Evolutionary conservation across 2,888 invertebrate species (phyloP), one percentile per base, ranked within the genome.

Genomic region (Conops quadrifasciatus): DNA sequence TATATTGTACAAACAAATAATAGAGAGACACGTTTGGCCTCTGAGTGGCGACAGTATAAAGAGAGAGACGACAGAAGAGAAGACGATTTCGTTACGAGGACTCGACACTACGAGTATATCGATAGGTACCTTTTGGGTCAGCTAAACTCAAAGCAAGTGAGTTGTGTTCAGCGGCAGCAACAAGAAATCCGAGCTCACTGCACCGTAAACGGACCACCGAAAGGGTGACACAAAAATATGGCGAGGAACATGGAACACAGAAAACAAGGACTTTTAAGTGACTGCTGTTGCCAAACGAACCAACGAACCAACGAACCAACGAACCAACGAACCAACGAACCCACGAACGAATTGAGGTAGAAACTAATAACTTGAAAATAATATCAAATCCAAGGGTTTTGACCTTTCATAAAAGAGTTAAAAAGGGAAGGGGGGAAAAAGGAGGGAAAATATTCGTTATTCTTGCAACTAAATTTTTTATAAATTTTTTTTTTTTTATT

Each of bases 351-450:
- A 58, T 53, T 67, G 71, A 67, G 49, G 69, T 62, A 47, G 62
- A 71, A 73, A 73, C 71, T 65, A 71, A 73, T 71, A 68, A 65
- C 65, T 67, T 71, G 73, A 59, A 69, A 73, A 45, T 59, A 69
- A 73, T 73, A 73, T 51, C 51, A 62, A 51, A 4, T 5, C 19
- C n/a, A 19, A 30, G 1, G 51, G n/a, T 21, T 2, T 1, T 13
- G 47, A n/a, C n/a, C n/a, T n/a, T n/a, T n/a, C n/a, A n/a, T n/a
- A n/a, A n/a, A n/a, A n/a, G n/a, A n/a, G n/a, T n/a, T n/a, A n/a
- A n/a, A n/a, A n/a, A n/a, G 49, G 24, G 19, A 19, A 13, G 26
- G 45, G 15, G 5, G 47, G 24, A 16, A 15, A 24, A 47, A n/a
- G 21, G 45, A 30, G 26, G n/a, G 21, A 19, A 45, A 16, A n/a